These are phyloP conservation scores for Monoplex corrugatus DNA, from an alignment of 2,888 invertebrate genomes.

Conservation along the genomic window DNA sequence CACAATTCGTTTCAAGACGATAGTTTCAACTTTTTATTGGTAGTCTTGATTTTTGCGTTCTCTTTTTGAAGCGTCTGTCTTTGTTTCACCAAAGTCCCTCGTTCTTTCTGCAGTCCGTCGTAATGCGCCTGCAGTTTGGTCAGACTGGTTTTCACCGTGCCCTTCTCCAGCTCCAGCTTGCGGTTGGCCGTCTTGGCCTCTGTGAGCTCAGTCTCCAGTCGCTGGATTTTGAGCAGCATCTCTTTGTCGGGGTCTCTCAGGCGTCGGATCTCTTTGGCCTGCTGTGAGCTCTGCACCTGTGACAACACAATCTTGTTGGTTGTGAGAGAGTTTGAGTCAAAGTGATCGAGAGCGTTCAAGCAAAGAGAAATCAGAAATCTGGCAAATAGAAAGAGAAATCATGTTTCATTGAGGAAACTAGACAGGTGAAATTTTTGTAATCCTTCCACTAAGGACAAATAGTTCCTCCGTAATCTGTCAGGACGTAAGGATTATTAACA, in stretches of 20 bases:
- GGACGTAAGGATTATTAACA: too few relatives aligned
- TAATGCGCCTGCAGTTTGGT: slow-evolving; percentile 57
- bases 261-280: slow-evolving; percentile 55
- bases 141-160: slow-evolving; percentile 48
- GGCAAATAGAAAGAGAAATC: neutral
- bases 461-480: too few relatives aligned
- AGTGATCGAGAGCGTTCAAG: too few relatives aligned
- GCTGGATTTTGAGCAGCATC: slow-evolving; percentile 55
- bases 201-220: slow-evolving; percentile 63
- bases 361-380: neutral
- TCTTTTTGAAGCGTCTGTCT: slow-evolving; percentile 54
- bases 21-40: slow-evolving; percentile 34
- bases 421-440: too few relatives aligned
- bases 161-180: slow-evolving; percentile 63
- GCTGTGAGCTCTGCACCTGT: slow-evolving; percentile 50
- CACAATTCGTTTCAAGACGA: neutral
- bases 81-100: slow-evolving; percentile 52
- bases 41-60: slow-evolving; percentile 42
- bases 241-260: slow-evolving; percentile 56
- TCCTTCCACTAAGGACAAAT: too few relatives aligned
- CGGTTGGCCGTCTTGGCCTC: slow-evolving; percentile 67
- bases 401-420: too few relatives aligned
- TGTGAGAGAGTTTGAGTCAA: too few relatives aligned
- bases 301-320: too few relatives aligned
- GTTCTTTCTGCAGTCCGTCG: slow-evolving; percentile 53